Percentiles rank a stretch among this genome's conserved stretches.
phyloP scores from a whole-genome alignment of 2,888 invertebrate genomes.

The Lymantria dispar region DNA sequence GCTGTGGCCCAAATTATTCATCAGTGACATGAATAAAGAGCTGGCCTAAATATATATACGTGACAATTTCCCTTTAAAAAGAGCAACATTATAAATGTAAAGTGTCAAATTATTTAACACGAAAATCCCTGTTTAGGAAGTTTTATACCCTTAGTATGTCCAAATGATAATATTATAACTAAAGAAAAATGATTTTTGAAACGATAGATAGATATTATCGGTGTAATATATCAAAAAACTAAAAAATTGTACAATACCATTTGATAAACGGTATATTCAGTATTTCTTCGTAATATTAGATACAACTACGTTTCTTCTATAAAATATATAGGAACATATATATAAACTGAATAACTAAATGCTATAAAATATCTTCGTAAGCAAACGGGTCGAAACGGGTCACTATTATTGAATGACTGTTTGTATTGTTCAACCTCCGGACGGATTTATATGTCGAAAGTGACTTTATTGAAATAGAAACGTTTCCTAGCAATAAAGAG shows the following conservation, averaged over 20 bases:
- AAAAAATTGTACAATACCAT: too few species aligned
- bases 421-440: slow-evolving; percentile 21
- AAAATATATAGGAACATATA: too few species aligned
- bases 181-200: too few species aligned
- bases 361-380: slow-evolving; percentile 1
- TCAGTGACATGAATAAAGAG: slow-evolving; percentile 43
- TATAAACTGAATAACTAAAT: not conserved
- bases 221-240: not conserved
- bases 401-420: slow-evolving; percentile 17
- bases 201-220: too few species aligned
- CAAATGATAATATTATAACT: too few species aligned
- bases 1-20: slow-evolving; percentile 41
- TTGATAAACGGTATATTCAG: too few species aligned
- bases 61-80: slow-evolving; percentile 43
- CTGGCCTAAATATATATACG: slow-evolving; percentile 51
- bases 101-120: slow-evolving; percentile 66
- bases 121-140: slow-evolving; percentile 39
- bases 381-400: slow-evolving; percentile 6
- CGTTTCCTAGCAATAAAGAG: slow-evolving; percentile 18
- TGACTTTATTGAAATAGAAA: slow-evolving; percentile 33
- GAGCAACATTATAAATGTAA: slow-evolving; percentile 39
- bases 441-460: slow-evolving; percentile 32
- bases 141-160: not conserved
- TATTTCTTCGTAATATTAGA: too few species aligned
- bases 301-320: too few species aligned